Conservation (phyloP, 2,888 invertebrate genomes). For the Pseudococcus viburni region DNA sequence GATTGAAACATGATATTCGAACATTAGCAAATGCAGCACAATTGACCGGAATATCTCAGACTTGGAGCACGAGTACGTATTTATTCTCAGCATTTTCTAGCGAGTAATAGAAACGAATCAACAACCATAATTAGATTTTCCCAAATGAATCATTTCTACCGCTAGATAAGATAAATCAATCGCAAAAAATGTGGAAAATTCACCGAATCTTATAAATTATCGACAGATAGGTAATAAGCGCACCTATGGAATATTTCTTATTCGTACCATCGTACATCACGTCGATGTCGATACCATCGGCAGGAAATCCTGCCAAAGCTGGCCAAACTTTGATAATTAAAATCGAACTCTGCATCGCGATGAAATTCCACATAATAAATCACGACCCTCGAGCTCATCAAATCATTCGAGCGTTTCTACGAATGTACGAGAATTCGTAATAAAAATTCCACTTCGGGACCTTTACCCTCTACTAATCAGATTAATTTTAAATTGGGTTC, state of each 20-base stretch:
- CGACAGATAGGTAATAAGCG: neutral
- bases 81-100: neutral
- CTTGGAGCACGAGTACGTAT: neutral
- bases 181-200: neutral
- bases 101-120: neutral
- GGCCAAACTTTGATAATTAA: neutral
- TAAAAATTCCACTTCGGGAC: conserved; percentile 14
- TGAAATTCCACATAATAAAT: neutral
- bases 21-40: neutral
- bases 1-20: neutral
- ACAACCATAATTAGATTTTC: neutral
- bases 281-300: neutral
- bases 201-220: neutral
- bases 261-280: too few species aligned
- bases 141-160: neutral
- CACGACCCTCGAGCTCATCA: neutral
- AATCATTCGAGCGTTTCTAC: neutral
- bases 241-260: too few species aligned
- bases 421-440: neutral
- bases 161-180: too few species aligned
- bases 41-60: neutral
- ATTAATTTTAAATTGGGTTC: neutral
- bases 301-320: neutral
- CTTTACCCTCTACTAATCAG: conserved; percentile 38
- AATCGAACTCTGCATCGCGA: neutral